These are phyloP conservation scores for Drosophila kuntzei DNA, from an alignment of 2,888 invertebrate genomes.

Conservation along the genomic window DNA sequence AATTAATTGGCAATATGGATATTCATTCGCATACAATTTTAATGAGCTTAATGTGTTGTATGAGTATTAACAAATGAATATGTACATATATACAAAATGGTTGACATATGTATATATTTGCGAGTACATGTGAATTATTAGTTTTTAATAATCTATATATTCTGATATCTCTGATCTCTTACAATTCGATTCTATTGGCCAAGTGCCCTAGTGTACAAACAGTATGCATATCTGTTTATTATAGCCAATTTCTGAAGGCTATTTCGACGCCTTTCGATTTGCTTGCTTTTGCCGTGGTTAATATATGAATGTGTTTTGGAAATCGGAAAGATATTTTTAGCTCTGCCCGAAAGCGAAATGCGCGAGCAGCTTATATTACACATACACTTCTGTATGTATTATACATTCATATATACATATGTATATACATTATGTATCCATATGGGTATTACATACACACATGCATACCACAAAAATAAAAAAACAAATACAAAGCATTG, in stretches of 20 bases:
- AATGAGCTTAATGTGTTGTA: conserved; percentile 19
- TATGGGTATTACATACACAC: conserved; percentile 10
- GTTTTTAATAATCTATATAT: conserved; percentile 3
- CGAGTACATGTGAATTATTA: conserved; percentile 8
- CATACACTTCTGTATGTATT: conserved; percentile 14
- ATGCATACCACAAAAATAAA: conserved; percentile 10
- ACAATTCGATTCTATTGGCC: conserved; percentile 3
- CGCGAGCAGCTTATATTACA: conserved; percentile 84
- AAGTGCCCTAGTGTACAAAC: conserved; percentile 11
- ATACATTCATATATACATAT: conserved; percentile 21
- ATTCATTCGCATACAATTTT: conserved; percentile 17
- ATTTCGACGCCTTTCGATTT: conserved; percentile 27
- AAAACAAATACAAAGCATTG: conserved; percentile 17
- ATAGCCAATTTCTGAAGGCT: conserved; percentile 38
- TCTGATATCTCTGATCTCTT: conserved; percentile 3
- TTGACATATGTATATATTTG: conserved; percentile 10
- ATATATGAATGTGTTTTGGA: conserved; percentile 74
- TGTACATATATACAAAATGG: conserved; percentile 13
- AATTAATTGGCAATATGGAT: conserved; percentile 54
- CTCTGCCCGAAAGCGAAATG: conserved; percentile 64
- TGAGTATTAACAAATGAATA: conserved; percentile 13
- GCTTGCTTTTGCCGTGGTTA: conserved; percentile 36
- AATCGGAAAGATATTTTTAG: conserved; percentile 75
- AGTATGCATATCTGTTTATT: conserved; percentile 22
- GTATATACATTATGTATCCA: conserved; percentile 25